Evolutionary conservation across 2,113 vertebrate genomes (phyloP).

Genomic region (Nyctibius bracteatus): DNA sequence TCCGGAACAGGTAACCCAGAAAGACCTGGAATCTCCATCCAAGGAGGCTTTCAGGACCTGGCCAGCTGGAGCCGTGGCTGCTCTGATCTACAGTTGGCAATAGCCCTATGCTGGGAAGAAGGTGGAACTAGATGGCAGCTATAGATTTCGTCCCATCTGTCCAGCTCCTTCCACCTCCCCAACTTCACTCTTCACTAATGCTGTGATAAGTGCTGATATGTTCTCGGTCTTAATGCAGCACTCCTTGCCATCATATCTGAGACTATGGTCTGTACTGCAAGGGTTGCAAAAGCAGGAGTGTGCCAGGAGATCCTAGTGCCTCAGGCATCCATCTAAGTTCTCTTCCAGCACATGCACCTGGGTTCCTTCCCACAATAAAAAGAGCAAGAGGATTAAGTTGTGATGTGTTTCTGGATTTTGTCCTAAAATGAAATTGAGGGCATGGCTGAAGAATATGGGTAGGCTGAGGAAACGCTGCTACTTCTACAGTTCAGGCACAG

Average conservation of each 20-base stretch:
- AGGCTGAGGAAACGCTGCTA: neutral
- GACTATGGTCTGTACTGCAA: neutral
- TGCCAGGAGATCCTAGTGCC: neutral
- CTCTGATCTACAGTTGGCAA: neutral
- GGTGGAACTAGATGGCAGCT: neutral
- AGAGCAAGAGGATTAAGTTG: neutral
- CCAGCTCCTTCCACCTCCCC: neutral
- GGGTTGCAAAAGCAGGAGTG: neutral
- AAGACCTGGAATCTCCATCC: neutral
- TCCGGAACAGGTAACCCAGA: neutral
- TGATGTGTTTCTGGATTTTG: constrained; percentile 2
- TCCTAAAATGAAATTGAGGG: neutral
- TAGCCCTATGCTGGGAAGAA: neutral
- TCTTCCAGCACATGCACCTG: neutral
- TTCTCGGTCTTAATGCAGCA: neutral
- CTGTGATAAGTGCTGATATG: neutral
- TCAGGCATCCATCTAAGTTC: neutral
- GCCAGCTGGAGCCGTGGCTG: neutral
- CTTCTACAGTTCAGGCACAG: neutral
- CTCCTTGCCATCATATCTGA: accelerated
- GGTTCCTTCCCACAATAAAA: neutral
- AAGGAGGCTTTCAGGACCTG: neutral
- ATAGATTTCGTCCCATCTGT: neutral
- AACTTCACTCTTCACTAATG: neutral
- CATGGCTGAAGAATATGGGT: neutral